Conservation (phyloP, 2,113 vertebrate genomes). For the Actinemys pallida region DNA sequence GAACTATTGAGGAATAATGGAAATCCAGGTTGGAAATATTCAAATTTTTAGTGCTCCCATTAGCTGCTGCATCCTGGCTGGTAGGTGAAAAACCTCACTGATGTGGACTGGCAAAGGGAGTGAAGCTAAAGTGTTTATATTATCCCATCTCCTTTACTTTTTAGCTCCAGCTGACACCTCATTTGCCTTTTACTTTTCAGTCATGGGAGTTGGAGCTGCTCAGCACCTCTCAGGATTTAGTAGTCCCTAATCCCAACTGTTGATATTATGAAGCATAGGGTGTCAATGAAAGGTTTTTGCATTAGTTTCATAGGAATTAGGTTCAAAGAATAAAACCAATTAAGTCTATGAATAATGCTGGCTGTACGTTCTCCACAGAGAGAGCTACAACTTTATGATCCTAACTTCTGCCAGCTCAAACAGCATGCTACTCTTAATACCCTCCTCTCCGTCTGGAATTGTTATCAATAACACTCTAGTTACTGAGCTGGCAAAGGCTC, state of each 20-base stretch:
- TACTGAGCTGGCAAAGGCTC: neutral
- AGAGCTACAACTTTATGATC: neutral
- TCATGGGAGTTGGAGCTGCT: neutral
- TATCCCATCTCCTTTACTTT: neutral
- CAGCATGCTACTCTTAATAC: neutral
- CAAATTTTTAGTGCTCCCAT: neutral
- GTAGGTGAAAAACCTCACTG: neutral
- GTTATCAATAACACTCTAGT: neutral
- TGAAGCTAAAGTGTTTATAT: neutral
- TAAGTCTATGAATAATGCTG: neutral
- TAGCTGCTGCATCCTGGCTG: neutral
- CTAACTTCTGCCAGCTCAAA: neutral
- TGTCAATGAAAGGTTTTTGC: neutral
- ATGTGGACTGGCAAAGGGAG: neutral
- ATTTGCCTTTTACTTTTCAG: neutral
- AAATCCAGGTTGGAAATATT: neutral
- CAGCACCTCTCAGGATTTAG: neutral
- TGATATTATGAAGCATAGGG: rapidly evolving
- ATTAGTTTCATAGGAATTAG: neutral
- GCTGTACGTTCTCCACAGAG: neutral
- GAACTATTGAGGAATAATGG: neutral
- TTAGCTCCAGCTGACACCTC: neutral
- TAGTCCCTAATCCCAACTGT: neutral
- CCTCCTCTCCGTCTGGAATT: rapidly evolving
- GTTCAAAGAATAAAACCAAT: neutral